Conservation (phyloP, 2,113 vertebrate species). For the Rhinopomastus cyanomelas region DNA sequence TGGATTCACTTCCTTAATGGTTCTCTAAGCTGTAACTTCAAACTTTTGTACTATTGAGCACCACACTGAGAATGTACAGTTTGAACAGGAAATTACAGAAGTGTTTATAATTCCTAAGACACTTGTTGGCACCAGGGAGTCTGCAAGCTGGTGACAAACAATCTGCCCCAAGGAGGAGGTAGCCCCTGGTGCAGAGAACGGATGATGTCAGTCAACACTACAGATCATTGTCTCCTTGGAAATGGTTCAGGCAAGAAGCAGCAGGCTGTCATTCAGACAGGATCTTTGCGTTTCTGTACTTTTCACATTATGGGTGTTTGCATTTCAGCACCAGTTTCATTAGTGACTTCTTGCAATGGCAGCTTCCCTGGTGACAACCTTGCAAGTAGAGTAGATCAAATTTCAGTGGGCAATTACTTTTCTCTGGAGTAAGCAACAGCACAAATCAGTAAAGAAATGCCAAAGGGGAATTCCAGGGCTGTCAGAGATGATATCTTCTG, state of each 20-base stretch:
- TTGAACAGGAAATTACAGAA: neutral
- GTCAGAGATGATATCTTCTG: neutral
- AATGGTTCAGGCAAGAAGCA: neutral
- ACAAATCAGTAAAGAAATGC: neutral
- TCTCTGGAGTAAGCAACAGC: neutral
- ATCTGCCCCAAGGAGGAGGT: neutral
- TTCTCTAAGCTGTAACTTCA: neutral
- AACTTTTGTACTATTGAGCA: neutral
- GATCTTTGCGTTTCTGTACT: neutral
- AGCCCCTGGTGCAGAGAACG: neutral
- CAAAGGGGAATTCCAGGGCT: neutral
- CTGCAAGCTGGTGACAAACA: no score
- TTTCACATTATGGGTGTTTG: neutral
- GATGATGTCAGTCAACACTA: neutral
- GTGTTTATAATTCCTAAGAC: neutral
- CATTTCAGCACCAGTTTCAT: neutral
- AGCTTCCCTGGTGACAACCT: neutral
- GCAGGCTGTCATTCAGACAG: neutral
- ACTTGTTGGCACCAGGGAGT: no score
- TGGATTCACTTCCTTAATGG: neutral
- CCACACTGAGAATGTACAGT: neutral
- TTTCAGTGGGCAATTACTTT: neutral
- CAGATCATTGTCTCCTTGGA: neutral
- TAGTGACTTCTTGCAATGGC: neutral
- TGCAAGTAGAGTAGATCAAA: neutral